phyloP scores from a whole-genome alignment of 2,113 vertebrate species.

The Tupaia tana region DNA sequence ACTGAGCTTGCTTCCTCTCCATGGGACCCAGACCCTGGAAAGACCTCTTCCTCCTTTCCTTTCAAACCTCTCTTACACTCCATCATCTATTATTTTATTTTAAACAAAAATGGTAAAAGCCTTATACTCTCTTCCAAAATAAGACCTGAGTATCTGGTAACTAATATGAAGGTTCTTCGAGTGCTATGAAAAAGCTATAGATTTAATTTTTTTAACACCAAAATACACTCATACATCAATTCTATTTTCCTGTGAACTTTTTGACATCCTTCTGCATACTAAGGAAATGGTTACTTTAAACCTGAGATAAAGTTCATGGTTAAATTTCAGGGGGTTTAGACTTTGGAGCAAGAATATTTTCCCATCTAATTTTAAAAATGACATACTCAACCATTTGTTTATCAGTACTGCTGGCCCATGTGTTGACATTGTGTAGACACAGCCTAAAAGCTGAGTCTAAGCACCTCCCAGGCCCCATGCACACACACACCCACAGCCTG shows the following conservation, averaged over 20 bases:
- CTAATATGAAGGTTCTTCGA: neutral
- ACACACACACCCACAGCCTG: neutral
- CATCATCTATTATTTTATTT: neutral
- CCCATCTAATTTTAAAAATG: neutral
- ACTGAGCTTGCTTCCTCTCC: neutral
- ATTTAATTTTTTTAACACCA: too few relatives aligned
- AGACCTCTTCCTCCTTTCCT: neutral
- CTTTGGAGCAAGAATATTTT: constrained; percentile 38
- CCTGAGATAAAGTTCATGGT: neutral
- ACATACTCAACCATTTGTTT: neutral
- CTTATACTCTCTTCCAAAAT: neutral
- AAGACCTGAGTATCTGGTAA: neutral
- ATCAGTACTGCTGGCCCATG: neutral
- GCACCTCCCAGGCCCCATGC: neutral
- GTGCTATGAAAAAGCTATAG: too few relatives aligned
- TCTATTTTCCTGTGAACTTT: too few relatives aligned
- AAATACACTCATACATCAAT: too few relatives aligned
- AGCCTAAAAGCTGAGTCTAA: neutral
- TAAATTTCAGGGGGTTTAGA: neutral
- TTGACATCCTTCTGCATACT: too few relatives aligned
- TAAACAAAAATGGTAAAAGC: neutral
- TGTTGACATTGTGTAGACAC: neutral
- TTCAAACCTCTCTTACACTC: neutral
- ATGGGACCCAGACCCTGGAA: neutral
- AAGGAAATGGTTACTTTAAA: neutral